Evolutionary conservation across 2,113 vertebrate genomes (phyloP), one percentile per base, ranked within the genome.

Genomic region (Hippolais icterina): DNA sequence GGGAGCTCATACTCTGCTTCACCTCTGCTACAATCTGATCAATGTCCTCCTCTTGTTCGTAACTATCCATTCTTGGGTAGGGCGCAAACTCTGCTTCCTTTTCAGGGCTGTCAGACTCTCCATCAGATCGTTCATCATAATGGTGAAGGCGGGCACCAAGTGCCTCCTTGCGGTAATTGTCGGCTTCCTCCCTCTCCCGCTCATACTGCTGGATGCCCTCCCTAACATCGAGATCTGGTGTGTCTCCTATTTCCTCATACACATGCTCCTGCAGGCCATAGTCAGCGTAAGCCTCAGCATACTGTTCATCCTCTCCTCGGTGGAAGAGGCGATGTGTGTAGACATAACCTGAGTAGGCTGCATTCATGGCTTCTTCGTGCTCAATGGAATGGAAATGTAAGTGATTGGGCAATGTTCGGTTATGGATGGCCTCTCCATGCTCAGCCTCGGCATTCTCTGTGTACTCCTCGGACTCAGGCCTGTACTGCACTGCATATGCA

Each of bases 71-170:
- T 22, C 98, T 98, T 6, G 99, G 99, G 89, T 99, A 99, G 3
- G 99, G 99, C 0, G 99, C 99, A 65, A 99, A 99, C 92, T 99
- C 99, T 1, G 99, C 99, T 94, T 99, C 99, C 92, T 99, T 99
- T 90, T 99, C 99, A 1, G 99, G 99, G 91, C 99, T 99, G 97
- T 99, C 99, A 0, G 99, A 99, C 97, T 99, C 99, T 2, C 99
- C 99, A 0, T 99, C 99, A 0, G 99, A 99, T 31, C 99, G 98
- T 42, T 99, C 99, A 18, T 99, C 99, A 0, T 99, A 99, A 96
- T 99, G 99, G 87, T 99, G 99, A 75, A 99, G 98, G 35, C 99
- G 98, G 24, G 99, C 99, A 44, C 99, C 99, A 70, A 99, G 98
- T 1, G 99, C 98, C 90, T 99, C 99, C 90, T 99, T 99, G 79